phyloP scores from a whole-genome alignment of 2,888 invertebrate genomes.

The Arrhopalites spinosus region DNA sequence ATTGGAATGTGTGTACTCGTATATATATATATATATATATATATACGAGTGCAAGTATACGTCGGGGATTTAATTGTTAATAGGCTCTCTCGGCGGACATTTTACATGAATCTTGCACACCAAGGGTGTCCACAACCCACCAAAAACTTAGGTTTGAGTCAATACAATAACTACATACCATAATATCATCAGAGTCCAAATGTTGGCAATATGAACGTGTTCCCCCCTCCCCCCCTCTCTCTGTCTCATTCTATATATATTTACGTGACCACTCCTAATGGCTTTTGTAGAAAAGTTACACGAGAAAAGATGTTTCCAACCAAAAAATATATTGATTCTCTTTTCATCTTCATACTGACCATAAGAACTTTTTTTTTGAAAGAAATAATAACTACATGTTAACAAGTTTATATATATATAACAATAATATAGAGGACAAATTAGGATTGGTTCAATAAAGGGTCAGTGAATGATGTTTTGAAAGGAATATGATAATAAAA shows the following conservation, averaged over 20 bases:
- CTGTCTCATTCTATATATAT: background rate
- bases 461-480: too few species aligned
- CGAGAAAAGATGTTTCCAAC: background rate
- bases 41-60: background rate
- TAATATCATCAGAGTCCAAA: background rate
- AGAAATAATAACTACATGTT: background rate
- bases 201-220: background rate
- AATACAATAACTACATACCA: conserved; percentile 13
- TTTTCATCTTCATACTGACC: background rate
- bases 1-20: background rate
- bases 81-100: conserved; percentile 23
- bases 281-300: background rate
- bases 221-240: background rate
- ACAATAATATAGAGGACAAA: too few species aligned
- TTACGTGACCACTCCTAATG: conserved; percentile 28
- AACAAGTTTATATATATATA: background rate
- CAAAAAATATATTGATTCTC: conserved; percentile 23
- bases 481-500: too few species aligned
- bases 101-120: conserved; percentile 33
- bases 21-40: background rate
- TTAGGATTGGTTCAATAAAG: background rate
- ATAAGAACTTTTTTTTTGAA: background rate
- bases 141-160: conserved; percentile 8
- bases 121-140: conserved; percentile 27
- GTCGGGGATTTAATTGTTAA: conserved; percentile 32